These are phyloP conservation scores for Tenebrosternarchus preto DNA, from an alignment of 2,113 vertebrate species.

Conservation along the genomic window DNA sequence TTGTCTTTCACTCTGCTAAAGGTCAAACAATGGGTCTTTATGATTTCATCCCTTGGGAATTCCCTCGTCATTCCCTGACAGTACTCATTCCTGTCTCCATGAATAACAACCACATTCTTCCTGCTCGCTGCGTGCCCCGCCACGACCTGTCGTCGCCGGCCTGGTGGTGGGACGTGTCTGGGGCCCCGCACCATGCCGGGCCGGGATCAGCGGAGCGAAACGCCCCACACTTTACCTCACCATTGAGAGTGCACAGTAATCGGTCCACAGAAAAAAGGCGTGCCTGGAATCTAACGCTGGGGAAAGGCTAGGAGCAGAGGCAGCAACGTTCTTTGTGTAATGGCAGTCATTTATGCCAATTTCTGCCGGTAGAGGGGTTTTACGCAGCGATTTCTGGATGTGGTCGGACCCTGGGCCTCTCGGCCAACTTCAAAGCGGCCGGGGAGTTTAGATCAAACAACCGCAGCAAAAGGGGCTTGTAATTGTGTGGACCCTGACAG, in stretches of 20 bases:
- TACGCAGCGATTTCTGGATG: constrained; percentile 55
- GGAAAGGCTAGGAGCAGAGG: constrained; percentile 47
- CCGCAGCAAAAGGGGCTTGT: constrained; percentile 45
- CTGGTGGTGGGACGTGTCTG: background rate
- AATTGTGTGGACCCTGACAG: constrained; percentile 47
- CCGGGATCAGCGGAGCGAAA: background rate
- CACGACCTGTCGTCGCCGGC: background rate
- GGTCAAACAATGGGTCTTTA: constrained; percentile 1
- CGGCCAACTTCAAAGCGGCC: constrained; percentile 55
- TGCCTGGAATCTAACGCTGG: constrained; percentile 10
- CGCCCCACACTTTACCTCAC: background rate
- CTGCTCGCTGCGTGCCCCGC: background rate
- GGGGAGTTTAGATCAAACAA: constrained; percentile 50
- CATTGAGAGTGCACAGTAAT: constrained; percentile 13
- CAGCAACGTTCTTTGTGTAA: constrained; percentile 48
- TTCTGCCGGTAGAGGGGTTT: constrained; percentile 51
- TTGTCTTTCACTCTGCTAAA: background rate
- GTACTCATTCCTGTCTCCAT: background rate
- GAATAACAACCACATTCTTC: constrained; percentile 8
- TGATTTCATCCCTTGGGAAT: background rate
- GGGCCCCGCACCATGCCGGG: background rate
- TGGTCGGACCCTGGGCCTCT: constrained; percentile 51
- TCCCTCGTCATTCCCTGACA: constrained; percentile 14
- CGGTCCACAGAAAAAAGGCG: constrained; percentile 35
- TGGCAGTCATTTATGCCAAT: constrained; percentile 59